These are phyloP conservation scores for Rhagonycha lutea DNA, from an alignment of 2,888 invertebrate genomes.

Conservation along the genomic window DNA sequence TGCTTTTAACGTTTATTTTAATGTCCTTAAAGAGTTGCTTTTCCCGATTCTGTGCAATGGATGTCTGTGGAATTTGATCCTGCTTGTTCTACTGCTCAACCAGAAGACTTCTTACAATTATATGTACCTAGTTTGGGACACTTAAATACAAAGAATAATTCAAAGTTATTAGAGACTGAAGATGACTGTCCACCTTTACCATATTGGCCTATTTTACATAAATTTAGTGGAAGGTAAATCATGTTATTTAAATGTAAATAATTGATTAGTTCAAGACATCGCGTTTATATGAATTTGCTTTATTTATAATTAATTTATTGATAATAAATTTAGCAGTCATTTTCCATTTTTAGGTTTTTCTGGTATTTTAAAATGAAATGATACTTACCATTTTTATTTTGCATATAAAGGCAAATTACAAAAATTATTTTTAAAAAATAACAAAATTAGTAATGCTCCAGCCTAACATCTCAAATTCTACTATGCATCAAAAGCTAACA, in stretches of 20 bases:
- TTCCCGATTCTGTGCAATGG: conserved; percentile 89
- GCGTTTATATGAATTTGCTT: too few species aligned
- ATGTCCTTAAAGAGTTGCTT: conserved; percentile 68
- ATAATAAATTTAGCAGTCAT: too few species aligned
- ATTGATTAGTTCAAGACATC: not conserved
- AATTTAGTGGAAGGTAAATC: conserved; percentile 63
- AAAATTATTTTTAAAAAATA: too few species aligned
- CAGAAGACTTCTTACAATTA: conserved; percentile 85
- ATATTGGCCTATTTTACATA: conserved; percentile 69
- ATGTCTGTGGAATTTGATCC: conserved; percentile 92
- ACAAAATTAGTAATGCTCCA: too few species aligned
- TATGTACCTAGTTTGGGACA: conserved; percentile 62
- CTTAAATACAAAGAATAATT: conserved; percentile 29
- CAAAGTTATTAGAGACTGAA: conserved; percentile 42
- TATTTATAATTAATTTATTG: too few species aligned
- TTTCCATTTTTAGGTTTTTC: too few species aligned
- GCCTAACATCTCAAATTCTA: too few species aligned
- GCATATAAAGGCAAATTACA: too few species aligned
- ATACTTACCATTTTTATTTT: too few species aligned
- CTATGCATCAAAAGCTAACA: too few species aligned
- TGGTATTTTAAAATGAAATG: too few species aligned
- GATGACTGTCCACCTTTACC: conserved; percentile 51
- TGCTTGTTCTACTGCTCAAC: conserved; percentile 88
- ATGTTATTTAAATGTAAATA: not conserved
- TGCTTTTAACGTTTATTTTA: not conserved